Conservation (phyloP, 2,888 invertebrate species). For the Encarsia formosa region DNA sequence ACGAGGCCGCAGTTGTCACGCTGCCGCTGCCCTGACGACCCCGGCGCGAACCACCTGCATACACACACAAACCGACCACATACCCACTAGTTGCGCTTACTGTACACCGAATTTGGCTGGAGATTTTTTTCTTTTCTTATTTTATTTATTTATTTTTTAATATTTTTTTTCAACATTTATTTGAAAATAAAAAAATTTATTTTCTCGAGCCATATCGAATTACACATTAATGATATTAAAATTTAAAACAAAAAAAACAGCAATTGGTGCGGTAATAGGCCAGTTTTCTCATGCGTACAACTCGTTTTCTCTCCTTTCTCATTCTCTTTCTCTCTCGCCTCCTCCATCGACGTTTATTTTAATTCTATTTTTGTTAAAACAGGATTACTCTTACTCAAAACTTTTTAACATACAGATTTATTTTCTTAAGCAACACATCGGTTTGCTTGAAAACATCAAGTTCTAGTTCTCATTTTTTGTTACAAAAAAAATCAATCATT, state of each 20-base stretch:
- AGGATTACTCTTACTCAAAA: too few species aligned
- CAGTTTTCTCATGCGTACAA: constrained; percentile 18
- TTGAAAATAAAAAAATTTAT: constrained; percentile 6
- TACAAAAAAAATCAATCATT: too few species aligned
- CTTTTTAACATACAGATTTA: too few species aligned
- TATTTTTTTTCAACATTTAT: constrained; percentile 18
- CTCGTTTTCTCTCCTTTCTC: constrained; percentile 10
- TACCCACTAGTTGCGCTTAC: constrained; percentile 50
- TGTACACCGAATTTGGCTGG: too few species aligned
- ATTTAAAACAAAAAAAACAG: not conserved
- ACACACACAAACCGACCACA: constrained; percentile 52
- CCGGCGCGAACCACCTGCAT: constrained; percentile 51
- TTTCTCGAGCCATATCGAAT: constrained; percentile 8
- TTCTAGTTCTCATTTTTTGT: too few species aligned
- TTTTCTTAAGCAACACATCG: too few species aligned
- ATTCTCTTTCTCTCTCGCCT: constrained; percentile 2
- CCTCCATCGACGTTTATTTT: not conserved
- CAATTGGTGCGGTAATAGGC: constrained; percentile 13
- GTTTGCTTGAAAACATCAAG: too few species aligned
- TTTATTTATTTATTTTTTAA: too few species aligned
- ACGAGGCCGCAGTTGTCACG: constrained; percentile 46
- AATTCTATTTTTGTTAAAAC: too few species aligned
- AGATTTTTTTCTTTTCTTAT: too few species aligned
- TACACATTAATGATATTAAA: too few species aligned
- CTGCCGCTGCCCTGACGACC: constrained; percentile 47